Evolutionary conservation across 2,113 vertebrate genomes (phyloP), one percentile per base, ranked within the genome.

Genomic region (Bothrops jararaca): DNA sequence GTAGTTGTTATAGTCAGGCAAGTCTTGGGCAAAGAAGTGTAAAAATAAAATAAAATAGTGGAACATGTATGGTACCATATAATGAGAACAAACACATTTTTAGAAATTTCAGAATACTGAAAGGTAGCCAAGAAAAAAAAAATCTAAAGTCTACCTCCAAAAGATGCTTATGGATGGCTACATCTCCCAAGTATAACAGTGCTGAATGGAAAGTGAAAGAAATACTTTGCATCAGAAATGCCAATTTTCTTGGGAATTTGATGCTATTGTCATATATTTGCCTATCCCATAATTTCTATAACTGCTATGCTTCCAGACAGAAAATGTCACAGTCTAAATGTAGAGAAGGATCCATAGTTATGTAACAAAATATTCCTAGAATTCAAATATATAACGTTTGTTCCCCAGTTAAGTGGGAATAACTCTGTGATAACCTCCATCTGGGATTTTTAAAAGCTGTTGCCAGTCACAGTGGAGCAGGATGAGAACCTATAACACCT

Each of bases 41-140:
- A 86, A 89, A 53, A 0, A 69, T 54, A 86, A 89, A 53, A 0
- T 0, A 69, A 69, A 69, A 90, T 50, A 56, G 64, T 93, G 88
- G 90, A 91, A 93, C 87, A 22, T 88, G 57, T 29, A 54, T n/a
- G 86, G 1, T 64, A 90, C 80, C 88, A 3, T 5, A 3, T 50
- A 22, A 6, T 13, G 92, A 86, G 92, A 93, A 93, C 91, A 52
- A 80, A 92, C 91, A 88, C 42, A 89, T 1, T 0, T 93, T 42
- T 26, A 92, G 92, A 94, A 29, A 58, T 10, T 0, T 0, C 53
- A 93, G 92, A 94, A 54, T 52, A 89, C 64, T 48, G 23, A 80
- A 26, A 89, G 58, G 11, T 34, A 53, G 48, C 26, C 34, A 45
- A 42, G 39, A 39, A 39, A 89, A n/a, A 50, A 64, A 64, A 23